Percentiles rank a stretch among this genome's conserved stretches.
Conservation (phyloP, 2,113 vertebrate genomes). For the Sus scrofa region DNA sequence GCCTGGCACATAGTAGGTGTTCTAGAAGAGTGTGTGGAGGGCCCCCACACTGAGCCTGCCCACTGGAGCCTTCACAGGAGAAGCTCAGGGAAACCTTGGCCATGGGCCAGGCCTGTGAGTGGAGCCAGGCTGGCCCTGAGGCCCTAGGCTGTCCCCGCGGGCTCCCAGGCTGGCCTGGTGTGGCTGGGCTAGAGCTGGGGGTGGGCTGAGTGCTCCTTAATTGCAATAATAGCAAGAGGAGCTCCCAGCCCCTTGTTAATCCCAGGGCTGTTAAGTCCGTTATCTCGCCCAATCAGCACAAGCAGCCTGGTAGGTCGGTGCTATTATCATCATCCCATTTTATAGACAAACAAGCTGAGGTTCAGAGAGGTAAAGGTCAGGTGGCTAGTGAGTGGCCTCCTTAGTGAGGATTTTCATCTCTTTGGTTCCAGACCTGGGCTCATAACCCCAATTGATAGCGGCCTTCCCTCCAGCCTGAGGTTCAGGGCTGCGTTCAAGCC, state of each 20-base stretch:
- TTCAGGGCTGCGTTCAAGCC: not conserved
- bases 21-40: not conserved
- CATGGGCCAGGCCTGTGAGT: not conserved
- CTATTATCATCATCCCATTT: not conserved
- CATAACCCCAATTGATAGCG: fast-evolving
- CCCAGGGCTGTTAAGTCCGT: not conserved
- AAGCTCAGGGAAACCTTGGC: not conserved
- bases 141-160: not conserved
- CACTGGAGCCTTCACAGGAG: not conserved
- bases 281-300: not conserved
- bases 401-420: not conserved
- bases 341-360: not conserved
- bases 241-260: not conserved
- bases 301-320: not conserved
- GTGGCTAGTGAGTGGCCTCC: not conserved
- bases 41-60: not conserved
- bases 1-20: not conserved
- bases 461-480: not conserved
- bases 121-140: not conserved
- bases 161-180: not conserved
- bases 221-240: not conserved
- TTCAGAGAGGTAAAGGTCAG: not conserved
- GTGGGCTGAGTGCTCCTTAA: not conserved
- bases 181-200: not conserved
- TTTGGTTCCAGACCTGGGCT: not conserved